Evolutionary conservation across 2,113 vertebrate genomes (phyloP).

Genomic region (Nycticebus coucang): DNA sequence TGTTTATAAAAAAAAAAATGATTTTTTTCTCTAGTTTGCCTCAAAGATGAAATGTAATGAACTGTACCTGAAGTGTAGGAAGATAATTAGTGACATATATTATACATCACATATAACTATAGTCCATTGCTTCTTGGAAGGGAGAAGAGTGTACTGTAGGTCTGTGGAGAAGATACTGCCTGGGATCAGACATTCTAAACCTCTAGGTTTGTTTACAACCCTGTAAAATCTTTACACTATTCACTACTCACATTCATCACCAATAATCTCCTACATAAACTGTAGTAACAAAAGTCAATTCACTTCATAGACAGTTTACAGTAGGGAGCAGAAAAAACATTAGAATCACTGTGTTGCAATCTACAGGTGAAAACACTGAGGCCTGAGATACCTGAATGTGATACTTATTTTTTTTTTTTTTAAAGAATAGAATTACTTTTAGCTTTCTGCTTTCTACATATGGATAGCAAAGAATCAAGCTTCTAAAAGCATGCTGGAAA

Average conservation of each 20-base stretch:
- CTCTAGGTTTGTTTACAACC: neutral
- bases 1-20: neutral
- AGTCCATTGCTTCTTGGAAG: rapidly evolving
- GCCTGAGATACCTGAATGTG: neutral
- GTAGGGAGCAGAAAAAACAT: neutral
- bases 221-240: neutral
- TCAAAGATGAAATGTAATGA: neutral
- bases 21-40: neutral
- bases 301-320: neutral
- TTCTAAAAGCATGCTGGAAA: neutral
- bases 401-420: neutral
- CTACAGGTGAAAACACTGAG: neutral
- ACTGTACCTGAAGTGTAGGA: neutral
- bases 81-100: neutral
- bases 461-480: neutral
- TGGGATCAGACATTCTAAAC: neutral
- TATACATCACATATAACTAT: neutral
- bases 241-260: neutral
- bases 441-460: neutral
- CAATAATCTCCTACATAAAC: neutral
- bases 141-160: neutral
- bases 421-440: neutral
- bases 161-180: neutral
- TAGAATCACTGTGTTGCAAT: neutral
- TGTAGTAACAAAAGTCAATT: neutral